Conservation (phyloP, 1,140 invertebrate genomes). For the Micrasema minimum region DNA sequence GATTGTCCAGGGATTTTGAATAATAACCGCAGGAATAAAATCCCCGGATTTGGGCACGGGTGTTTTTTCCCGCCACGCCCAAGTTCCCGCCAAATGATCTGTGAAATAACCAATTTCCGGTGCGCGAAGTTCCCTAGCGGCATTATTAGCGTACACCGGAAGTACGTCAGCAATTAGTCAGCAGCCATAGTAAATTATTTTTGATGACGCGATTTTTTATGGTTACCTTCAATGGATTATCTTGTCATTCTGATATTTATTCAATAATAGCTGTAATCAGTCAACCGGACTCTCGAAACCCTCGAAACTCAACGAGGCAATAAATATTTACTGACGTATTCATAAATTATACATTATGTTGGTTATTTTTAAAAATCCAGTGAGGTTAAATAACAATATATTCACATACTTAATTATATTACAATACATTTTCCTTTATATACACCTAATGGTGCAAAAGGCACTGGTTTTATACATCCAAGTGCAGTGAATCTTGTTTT, state of each 20-base stretch:
- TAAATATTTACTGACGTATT: too few relatives aligned
- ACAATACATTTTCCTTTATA: too few relatives aligned
- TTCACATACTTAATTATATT: too few relatives aligned
- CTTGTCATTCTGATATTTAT: slow-evolving; percentile 1
- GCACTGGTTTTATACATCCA: too few relatives aligned
- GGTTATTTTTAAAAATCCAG: too few relatives aligned
- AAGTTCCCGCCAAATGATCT: slow-evolving; percentile 25
- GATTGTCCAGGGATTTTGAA: background rate
- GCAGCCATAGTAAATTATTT: background rate
- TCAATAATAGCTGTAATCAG: too few relatives aligned
- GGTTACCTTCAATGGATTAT: background rate
- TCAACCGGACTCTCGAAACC: too few relatives aligned
- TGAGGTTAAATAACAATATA: too few relatives aligned
- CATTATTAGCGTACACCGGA: slow-evolving; percentile 11
- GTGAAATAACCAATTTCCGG: slow-evolving; percentile 34
- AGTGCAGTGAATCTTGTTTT: too few relatives aligned
- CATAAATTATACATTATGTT: too few relatives aligned
- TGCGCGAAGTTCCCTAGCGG: background rate
- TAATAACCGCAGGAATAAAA: background rate
- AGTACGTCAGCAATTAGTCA: slow-evolving; percentile 25
- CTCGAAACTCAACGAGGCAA: too few relatives aligned
- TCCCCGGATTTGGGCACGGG: background rate
- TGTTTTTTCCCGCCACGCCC: slow-evolving; percentile 28
- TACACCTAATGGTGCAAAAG: too few relatives aligned
- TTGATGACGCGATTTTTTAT: slow-evolving; percentile 8